phyloP scores from a whole-genome alignment of 2,113 vertebrate species.

The Melanocharis versteri region DNA sequence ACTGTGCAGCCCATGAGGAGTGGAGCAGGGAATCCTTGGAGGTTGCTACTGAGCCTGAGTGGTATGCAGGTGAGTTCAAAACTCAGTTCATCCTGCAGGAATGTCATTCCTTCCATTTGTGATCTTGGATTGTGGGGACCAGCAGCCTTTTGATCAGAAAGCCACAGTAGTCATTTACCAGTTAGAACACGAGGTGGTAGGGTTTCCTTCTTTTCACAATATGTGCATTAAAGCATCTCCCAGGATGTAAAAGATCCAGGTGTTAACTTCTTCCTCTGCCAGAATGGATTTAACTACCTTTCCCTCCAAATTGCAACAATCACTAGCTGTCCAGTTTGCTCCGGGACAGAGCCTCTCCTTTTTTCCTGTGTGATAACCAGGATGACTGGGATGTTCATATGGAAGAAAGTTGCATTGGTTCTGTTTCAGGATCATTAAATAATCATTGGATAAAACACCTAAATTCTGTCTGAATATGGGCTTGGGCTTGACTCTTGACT shows the following conservation, averaged over 20 bases:
- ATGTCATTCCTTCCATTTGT: not conserved
- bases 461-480: not conserved
- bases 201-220: not conserved
- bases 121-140: not conserved
- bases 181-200: not conserved
- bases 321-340: not conserved
- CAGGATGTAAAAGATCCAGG: not conserved
- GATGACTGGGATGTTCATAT: rapidly evolving
- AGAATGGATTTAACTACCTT: not conserved
- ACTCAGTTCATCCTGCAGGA: not conserved
- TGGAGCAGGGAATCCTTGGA: not conserved
- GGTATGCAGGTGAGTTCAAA: rapidly evolving
- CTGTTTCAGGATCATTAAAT: not conserved
- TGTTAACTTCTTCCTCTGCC: not conserved
- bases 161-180: not conserved
- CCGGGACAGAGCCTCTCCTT: not conserved
- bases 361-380: not conserved
- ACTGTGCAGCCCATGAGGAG: not conserved
- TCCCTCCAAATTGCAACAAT: not conserved
- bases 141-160: not conserved
- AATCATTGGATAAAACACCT: not conserved
- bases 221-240: not conserved
- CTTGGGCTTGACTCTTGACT: not conserved
- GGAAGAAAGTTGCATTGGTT: not conserved
- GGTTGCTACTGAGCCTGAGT: not conserved